Evolutionary conservation across 2,113 vertebrate genomes (phyloP).

Genomic region (Hystrix cristata): DNA sequence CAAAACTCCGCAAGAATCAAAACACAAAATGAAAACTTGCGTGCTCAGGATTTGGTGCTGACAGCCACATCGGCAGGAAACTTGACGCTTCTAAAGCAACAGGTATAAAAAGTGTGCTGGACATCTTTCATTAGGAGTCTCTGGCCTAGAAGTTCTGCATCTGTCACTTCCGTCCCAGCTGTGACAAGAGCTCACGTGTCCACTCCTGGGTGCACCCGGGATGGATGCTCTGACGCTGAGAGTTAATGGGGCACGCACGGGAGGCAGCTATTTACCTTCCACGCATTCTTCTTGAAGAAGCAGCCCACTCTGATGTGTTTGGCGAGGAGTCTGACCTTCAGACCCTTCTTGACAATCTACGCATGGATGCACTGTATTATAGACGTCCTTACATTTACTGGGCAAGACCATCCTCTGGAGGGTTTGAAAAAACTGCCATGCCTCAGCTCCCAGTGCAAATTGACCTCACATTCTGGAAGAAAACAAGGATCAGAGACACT

Average conservation of each 20-base stretch:
- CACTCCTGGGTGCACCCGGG: neutral
- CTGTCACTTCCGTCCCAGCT: neutral
- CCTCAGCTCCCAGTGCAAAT: neutral
- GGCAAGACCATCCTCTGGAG: neutral
- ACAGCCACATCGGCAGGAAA: neutral
- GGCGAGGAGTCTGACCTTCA: neutral
- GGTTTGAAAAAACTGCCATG: neutral
- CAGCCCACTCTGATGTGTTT: neutral
- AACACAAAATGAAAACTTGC: neutral
- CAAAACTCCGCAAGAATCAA: neutral
- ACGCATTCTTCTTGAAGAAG: conserved; percentile 5
- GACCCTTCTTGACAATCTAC: neutral
- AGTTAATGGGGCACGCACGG: neutral
- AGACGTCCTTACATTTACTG: neutral
- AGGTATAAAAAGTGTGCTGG: conserved; percentile 22
- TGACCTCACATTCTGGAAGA: conserved; percentile 34
- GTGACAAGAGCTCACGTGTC: neutral
- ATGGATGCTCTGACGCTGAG: neutral
- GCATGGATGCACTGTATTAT: neutral
- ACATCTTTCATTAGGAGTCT: neutral
- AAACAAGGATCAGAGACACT: neutral
- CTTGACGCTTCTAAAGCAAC: neutral
- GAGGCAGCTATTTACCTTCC: neutral
- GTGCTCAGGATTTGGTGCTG: conserved; percentile 28
- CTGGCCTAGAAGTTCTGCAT: neutral